Evolutionary conservation across 2,113 vertebrate species (phyloP).

Genomic region (Tapirus terrestris): DNA sequence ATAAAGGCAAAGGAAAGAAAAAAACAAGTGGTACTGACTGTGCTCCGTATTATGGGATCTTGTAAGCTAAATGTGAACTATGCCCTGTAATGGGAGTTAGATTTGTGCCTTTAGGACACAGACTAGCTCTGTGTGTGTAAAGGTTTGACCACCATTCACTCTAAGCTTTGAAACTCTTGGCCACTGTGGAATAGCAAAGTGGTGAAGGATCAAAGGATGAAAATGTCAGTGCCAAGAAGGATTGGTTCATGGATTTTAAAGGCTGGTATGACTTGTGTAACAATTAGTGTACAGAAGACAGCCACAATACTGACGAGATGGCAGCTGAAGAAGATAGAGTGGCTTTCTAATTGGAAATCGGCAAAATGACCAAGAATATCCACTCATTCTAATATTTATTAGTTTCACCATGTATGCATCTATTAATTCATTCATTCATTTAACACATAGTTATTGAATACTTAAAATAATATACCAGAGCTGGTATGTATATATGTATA

Average conservation of each 20-base stretch:
- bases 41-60: background rate
- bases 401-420: background rate
- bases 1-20: background rate
- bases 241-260: background rate
- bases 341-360: background rate
- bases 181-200: background rate
- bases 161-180: background rate
- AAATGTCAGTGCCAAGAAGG: background rate
- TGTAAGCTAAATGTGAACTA: background rate
- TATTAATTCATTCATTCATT: background rate
- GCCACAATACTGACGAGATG: background rate
- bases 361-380: background rate
- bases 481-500: background rate
- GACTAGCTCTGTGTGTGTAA: background rate
- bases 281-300: background rate
- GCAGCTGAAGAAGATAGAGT: background rate
- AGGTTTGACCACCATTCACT: background rate
- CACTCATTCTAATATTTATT: background rate
- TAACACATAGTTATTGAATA: background rate
- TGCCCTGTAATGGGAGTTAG: background rate
- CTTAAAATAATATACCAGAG: conserved; percentile 2
- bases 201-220: background rate
- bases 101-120: background rate
- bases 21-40: background rate
- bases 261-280: background rate